These are phyloP conservation scores for Porites rus DNA, from an alignment of 92 coral and sea anemone species.

Conservation along the genomic window DNA sequence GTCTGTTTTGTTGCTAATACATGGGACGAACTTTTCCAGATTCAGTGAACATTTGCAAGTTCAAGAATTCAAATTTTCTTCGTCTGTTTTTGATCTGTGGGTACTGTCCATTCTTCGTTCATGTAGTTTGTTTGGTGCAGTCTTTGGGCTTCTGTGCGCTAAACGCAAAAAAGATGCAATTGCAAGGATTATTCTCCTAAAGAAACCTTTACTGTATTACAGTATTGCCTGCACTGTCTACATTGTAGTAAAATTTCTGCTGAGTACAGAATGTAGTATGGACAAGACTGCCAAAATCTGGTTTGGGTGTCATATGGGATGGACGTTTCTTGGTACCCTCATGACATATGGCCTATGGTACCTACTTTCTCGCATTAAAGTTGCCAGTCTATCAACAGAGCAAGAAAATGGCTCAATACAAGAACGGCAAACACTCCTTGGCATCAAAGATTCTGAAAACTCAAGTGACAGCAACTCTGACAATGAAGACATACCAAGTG, in stretches of 20 bases:
- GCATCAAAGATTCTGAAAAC: constrained; percentile 44
- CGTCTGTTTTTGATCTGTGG: constrained; percentile 90
- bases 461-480: neutral
- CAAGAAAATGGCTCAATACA: constrained; percentile 85
- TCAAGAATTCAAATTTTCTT: constrained; percentile 74
- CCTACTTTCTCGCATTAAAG: constrained; percentile 61
- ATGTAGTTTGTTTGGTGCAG: constrained; percentile 72
- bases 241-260: constrained; percentile 77
- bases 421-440: constrained; percentile 68
- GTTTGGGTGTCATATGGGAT: constrained; percentile 82
- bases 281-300: constrained; percentile 60
- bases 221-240: constrained; percentile 67
- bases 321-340: constrained; percentile 63
- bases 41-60: constrained; percentile 27
- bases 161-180: constrained; percentile 63
- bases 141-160: constrained; percentile 67
- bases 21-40: constrained; percentile 69
- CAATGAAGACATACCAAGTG: constrained; percentile 20
- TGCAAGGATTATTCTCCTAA: constrained; percentile 67
- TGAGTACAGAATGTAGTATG: constrained; percentile 84
- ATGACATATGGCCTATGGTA: constrained; percentile 72
- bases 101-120: constrained; percentile 69
- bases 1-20: constrained; percentile 70
- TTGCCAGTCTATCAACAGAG: constrained; percentile 56
- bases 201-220: constrained; percentile 66